Conservation (phyloP, 2,113 vertebrate genomes). For the Rhynchomys soricoides region DNA sequence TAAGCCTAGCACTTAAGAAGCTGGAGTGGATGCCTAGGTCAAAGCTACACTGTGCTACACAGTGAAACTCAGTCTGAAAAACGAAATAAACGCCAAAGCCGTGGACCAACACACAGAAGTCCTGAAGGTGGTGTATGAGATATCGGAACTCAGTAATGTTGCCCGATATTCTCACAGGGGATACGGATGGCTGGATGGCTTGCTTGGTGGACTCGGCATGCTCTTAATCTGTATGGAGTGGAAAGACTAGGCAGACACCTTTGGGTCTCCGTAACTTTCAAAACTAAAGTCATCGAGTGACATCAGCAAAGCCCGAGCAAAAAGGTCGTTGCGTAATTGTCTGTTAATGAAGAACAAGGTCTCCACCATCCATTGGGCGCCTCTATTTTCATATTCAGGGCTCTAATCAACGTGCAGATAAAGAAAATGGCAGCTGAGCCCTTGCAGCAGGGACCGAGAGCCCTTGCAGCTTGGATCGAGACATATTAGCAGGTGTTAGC, state of each 20-base stretch:
- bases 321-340: conserved; percentile 62
- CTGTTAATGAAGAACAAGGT: conserved; percentile 69
- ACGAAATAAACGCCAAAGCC: not conserved
- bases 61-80: not conserved
- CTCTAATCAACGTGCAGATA: not conserved
- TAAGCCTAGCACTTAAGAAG: not conserved
- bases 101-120: not conserved
- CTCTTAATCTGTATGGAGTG: not conserved
- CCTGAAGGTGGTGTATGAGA: not conserved
- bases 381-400: conserved; percentile 23
- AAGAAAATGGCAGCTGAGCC: not conserved
- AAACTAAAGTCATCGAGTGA: not conserved
- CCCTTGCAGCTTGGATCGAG: not conserved
- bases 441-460: not conserved
- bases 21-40: not conserved
- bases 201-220: not conserved
- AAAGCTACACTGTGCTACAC: not conserved
- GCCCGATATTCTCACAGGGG: not conserved
- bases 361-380: not conserved
- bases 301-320: not conserved
- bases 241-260: not conserved
- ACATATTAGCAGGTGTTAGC: not conserved
- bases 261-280: not conserved
- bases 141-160: not conserved
- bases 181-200: not conserved